These are phyloP conservation scores for Pocota personata DNA, from an alignment of 2,888 invertebrate species.

Conservation along the genomic window DNA sequence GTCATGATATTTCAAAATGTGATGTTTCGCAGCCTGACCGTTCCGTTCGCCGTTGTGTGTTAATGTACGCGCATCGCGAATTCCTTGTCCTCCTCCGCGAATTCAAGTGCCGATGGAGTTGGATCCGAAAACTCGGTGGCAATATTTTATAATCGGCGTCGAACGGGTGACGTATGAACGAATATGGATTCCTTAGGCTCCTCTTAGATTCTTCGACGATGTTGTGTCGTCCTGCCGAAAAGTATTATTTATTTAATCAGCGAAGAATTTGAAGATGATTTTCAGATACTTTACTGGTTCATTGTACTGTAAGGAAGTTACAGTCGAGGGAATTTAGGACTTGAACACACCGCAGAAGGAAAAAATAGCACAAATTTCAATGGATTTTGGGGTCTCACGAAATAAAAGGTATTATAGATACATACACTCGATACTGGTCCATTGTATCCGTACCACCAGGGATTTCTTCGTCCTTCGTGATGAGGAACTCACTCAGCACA, in stretches of 20 bases:
- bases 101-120: conserved; percentile 14
- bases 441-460: no score
- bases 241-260: conserved; percentile 7
- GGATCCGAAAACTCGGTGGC: conserved; percentile 37
- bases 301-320: not conserved
- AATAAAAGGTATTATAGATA: no score
- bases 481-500: no score
- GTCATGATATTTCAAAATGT: conserved; percentile 74
- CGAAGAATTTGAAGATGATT: not conserved
- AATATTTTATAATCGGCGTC: conserved; percentile 69
- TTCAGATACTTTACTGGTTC: conserved; percentile 1
- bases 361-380: no score
- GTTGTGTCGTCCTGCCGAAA: conserved; percentile 23
- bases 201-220: conserved; percentile 9
- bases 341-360: no score
- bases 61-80: conserved; percentile 55
- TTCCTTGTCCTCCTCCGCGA: conserved; percentile 28
- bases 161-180: conserved; percentile 45
- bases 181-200: not conserved
- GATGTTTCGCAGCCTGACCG: conserved; percentile 69
- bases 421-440: no score
- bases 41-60: conserved; percentile 55
- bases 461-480: no score
- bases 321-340: not conserved
- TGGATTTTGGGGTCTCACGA: no score